phyloP scores from a whole-genome alignment of 2,113 vertebrate species.

The Centrocercus urophasianus region DNA sequence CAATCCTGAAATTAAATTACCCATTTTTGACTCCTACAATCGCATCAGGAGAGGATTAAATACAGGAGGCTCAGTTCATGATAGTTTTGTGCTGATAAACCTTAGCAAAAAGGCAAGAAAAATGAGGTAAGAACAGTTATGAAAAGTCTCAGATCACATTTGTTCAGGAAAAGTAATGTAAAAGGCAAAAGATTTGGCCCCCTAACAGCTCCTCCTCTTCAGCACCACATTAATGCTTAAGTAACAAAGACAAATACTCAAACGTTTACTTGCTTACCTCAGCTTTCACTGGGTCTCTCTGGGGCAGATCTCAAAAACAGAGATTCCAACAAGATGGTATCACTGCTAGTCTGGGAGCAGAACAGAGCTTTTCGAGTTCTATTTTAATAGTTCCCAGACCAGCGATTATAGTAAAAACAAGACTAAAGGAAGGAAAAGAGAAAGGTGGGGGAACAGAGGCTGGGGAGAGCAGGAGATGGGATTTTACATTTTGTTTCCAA shows the following conservation, averaged over 20 bases:
- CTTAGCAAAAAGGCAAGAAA: neutral
- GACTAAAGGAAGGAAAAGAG: neutral
- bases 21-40: neutral
- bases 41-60: neutral
- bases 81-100: neutral
- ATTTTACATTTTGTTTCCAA: conserved; percentile 34
- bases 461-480: neutral
- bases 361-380: neutral
- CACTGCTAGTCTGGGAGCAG: neutral
- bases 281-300: neutral
- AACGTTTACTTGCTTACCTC: conserved; percentile 15
- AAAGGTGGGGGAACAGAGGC: fast-evolving
- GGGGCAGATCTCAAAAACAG: neutral
- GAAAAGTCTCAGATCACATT: neutral
- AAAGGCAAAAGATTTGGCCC: neutral
- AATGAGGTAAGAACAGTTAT: fast-evolving
- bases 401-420: neutral
- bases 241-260: neutral
- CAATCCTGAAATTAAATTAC: neutral
- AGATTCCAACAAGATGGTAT: conserved; percentile 29
- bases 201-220: neutral
- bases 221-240: neutral
- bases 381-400: conserved; percentile 40
- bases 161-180: neutral
- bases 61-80: neutral